Evolutionary conservation across 2,113 vertebrate species (phyloP), one percentile per base, ranked within the genome.

Genomic region (Xiphophorus hellerii): DNA sequence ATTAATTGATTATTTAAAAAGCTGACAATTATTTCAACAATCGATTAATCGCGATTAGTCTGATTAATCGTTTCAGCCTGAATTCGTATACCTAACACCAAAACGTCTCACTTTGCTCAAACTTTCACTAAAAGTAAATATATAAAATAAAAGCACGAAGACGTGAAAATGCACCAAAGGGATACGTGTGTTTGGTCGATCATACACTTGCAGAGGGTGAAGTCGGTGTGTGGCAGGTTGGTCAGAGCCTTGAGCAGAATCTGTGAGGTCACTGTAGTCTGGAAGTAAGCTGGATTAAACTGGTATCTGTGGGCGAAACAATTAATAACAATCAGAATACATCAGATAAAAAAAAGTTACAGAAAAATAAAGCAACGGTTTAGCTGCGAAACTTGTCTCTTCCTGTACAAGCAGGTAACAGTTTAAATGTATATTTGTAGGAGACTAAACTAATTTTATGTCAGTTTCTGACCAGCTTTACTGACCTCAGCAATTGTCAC

Each of bases 201-300:
- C 97, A 99, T 97, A 78, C 97, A 98, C 86, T 98, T 99, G 94
- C 97, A 98, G 35, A 98, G 95, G 0, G 97, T 98, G 93, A 99
- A 99, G 94, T 99, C 97, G 0, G 97, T 99, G 94, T 98, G 97
- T 0, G 97, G 97, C 2, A 99, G 93, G 89, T 98, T 99, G 81
- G 97, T 99, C 70, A 99, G 94, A 0, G 97, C 97, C 87, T 99
- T 99, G n/a, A 98, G 94, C 78, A 99, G 95, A 78, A 99, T 96
- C 94, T 98, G 97, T 0, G 97, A 96, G 0, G 97, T 97, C 73
- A 99, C 97, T 0, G 92, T 87, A 5, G 95, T 96, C 94, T 99
- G 97, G 93, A 98, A 99, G 88, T 97, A 98, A 8, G 97, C 96
- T 0, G 97, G 97, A 74, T 98, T 99, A 89, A 99, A 99, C 95